Base-by-base conservation (phyloP, 2,113 vertebrate genomes). In the Prietella phreatophila region DNA sequence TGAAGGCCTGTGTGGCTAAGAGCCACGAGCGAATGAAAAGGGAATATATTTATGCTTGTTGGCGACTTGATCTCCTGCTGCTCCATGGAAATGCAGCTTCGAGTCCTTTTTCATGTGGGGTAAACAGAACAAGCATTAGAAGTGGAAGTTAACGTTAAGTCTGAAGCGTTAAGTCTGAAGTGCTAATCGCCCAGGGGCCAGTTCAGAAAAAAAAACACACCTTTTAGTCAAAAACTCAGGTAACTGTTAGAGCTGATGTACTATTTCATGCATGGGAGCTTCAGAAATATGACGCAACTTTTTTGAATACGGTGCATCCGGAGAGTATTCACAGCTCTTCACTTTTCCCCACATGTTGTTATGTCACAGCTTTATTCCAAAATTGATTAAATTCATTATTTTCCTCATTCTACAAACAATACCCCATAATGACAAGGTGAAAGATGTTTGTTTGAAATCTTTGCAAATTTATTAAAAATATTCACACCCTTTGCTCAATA, bases 51-150 rank as follows among this genome's bases (percentile, higher is more conserved):
- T 65, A 84, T 30, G 65, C 78, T 90, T 86, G 90, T 33, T 80
- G 88, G 84, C 19, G 55, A 25, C 8, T 27, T 78, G 42, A 61
- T 90, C 87, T 85, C 85, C 89, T 14, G 69, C 90, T 84, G 86
- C 89, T 91, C 89, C 88, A 92, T 93, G 85, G 88, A 93, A 93
- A 94, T 89, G 15, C 8, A 53, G 47, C 88, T 91, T 93, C 27
- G 92, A 88, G 84, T 90, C 88, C 88, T 92, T 88, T 83, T 88
- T 88, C 30, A 87, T 93, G 91, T 80, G 83, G 79, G 75, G 79
- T 91, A 91, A 93, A 94, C 90, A 92, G 78, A 90, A 88, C 82
- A 36, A 79, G 17, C 75, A 82, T 93, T 88, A 85, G 88, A 93
- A 92, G 91, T 88, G 33, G 88, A 86, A 90, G 89, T 93, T 91